These are phyloP conservation scores for Drosophila varians DNA, from an alignment of 1,140 invertebrate species.

Conservation along the genomic window DNA sequence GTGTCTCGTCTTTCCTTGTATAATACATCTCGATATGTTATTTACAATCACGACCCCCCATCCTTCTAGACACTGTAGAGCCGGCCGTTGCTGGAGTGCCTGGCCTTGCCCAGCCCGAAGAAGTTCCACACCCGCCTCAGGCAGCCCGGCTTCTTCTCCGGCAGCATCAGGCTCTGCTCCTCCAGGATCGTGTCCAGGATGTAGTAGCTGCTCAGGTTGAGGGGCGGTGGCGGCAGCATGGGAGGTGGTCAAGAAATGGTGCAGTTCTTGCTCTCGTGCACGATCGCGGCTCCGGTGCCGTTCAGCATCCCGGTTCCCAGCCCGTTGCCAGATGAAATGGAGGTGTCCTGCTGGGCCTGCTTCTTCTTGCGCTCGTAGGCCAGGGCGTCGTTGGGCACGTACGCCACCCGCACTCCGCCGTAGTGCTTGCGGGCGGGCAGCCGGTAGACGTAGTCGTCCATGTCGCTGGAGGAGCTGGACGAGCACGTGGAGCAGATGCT, in stretches of 20 bases:
- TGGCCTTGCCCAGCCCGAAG: constrained; percentile 58
- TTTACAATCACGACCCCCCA: constrained; percentile 43
- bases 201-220: constrained; percentile 79
- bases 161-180: constrained; percentile 75
- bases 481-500: constrained; percentile 95
- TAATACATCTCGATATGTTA: constrained; percentile 70
- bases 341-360: constrained; percentile 76
- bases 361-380: constrained; percentile 90
- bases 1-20: constrained; percentile 31
- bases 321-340: constrained; percentile 30
- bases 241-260: constrained; percentile 83
- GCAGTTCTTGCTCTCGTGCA: constrained; percentile 79
- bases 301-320: not conserved
- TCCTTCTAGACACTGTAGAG: constrained; percentile 57
- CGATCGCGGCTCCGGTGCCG: constrained; percentile 38
- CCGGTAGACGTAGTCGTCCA: constrained; percentile 92
- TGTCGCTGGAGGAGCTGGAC: constrained; percentile 89
- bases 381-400: constrained; percentile 94
- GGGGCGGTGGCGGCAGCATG: constrained; percentile 72
- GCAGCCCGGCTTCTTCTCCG: constrained; percentile 78
- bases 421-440: constrained; percentile 91
- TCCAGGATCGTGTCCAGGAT: constrained; percentile 79
- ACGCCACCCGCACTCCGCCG: constrained; percentile 93
- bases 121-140: constrained; percentile 75
- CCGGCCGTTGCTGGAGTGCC: constrained; percentile 33